These are phyloP conservation scores for Drosophila mimetica DNA, from an alignment of 2,888 invertebrate genomes.

Conservation along the genomic window DNA sequence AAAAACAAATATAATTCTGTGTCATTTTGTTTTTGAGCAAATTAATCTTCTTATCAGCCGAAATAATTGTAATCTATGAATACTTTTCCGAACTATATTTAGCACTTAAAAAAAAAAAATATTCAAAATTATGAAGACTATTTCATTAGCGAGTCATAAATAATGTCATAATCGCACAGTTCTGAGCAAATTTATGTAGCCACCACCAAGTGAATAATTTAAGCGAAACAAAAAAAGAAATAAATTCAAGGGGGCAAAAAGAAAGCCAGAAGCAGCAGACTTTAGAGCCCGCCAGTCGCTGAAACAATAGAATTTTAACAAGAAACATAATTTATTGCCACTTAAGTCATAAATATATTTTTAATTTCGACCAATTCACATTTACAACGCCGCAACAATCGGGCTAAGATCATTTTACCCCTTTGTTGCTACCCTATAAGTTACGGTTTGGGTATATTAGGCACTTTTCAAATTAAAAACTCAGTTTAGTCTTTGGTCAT, in stretches of 20 bases:
- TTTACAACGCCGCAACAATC: slow-evolving; percentile 59
- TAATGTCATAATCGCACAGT: slow-evolving; percentile 50
- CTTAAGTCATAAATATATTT: slow-evolving; percentile 83
- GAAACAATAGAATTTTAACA: slow-evolving; percentile 81
- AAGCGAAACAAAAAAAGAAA: slow-evolving; percentile 52
- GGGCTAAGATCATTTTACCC: slow-evolving; percentile 39
- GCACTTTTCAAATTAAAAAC: too few relatives aligned
- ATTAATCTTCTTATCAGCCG: neutral
- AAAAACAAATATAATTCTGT: neutral
- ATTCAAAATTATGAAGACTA: slow-evolving; percentile 20
- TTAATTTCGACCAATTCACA: slow-evolving; percentile 81
- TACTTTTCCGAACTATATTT: neutral
- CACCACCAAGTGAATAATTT: slow-evolving; percentile 55
- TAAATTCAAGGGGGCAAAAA: slow-evolving; percentile 40
- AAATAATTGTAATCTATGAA: neutral
- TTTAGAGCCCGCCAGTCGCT: slow-evolving; percentile 19
- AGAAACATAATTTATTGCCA: slow-evolving; percentile 81
- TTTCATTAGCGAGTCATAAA: slow-evolving; percentile 64
- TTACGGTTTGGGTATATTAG: neutral
- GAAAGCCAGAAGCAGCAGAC: slow-evolving; percentile 53
- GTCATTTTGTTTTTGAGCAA: neutral
- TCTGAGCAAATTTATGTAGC: slow-evolving; percentile 53
- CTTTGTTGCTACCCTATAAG: slow-evolving; percentile 32
- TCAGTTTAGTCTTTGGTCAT: too few relatives aligned
- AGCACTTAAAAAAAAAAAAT: slow-evolving; percentile 2